phyloP scores from a whole-genome alignment of 2,888 invertebrate species.

The Colostygia pectinataria region DNA sequence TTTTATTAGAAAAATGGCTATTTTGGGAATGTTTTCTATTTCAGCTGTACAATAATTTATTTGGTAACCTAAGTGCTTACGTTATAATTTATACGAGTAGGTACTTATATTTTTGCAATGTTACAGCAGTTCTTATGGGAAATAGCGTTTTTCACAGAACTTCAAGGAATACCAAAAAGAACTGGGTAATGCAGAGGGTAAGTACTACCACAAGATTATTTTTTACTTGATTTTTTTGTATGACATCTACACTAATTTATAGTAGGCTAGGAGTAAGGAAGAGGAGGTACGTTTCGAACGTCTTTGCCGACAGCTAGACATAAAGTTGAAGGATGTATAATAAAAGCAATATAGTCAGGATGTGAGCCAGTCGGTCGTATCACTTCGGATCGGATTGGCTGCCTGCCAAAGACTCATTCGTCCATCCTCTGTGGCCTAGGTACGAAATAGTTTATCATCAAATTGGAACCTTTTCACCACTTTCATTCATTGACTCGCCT shows the following conservation, averaged over 20 bases:
- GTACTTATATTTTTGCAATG: no score
- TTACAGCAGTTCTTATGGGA: no score
- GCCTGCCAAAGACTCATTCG: conserved; percentile 45
- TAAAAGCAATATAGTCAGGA: conserved; percentile 30
- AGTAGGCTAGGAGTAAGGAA: no score
- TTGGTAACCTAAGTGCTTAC: no score
- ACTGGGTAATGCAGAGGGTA: not conserved
- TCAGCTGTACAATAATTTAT: no score
- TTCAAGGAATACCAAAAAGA: not conserved
- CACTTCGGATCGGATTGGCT: conserved; percentile 42
- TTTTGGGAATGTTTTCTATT: not conserved
- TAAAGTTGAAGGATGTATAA: conserved; percentile 19
- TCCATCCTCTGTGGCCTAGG: conserved; percentile 36
- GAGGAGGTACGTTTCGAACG: not conserved
- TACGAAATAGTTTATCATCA: conserved; percentile 49
- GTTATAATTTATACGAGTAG: no score
- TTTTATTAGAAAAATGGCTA: not conserved
- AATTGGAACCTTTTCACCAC: conserved; percentile 43
- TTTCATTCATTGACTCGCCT: conserved; percentile 38
- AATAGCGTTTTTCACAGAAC: no score
- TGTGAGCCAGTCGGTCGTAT: conserved; percentile 35
- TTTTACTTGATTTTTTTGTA: no score
- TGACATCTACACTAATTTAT: no score
- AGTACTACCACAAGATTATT: no score
- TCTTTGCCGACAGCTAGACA: conserved; percentile 26